Percentiles rank a stretch among this genome's conserved stretches.
phyloP scores from a whole-genome alignment of 2,888 invertebrate genomes.

The Conomelus anceps region DNA sequence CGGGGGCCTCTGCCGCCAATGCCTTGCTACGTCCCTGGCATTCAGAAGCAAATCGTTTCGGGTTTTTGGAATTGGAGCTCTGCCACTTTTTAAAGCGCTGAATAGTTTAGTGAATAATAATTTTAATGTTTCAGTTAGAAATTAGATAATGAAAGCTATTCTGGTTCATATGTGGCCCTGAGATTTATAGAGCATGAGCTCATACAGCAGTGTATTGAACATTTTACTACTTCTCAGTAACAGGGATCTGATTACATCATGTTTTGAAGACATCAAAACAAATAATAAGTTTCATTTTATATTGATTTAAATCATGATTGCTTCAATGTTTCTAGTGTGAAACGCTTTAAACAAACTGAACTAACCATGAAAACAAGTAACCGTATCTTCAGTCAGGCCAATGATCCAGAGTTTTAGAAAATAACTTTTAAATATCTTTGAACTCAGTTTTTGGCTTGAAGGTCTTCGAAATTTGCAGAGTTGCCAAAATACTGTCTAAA shows the following conservation, averaged over 20 bases:
- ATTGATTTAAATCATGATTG: neutral
- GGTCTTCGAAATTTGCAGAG: neutral
- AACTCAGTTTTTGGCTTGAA: neutral
- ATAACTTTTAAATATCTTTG: neutral
- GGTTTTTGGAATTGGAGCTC: neutral
- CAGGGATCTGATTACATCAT: neutral
- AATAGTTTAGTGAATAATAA: neutral
- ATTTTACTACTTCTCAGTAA: neutral
- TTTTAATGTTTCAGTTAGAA: neutral
- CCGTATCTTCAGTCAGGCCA: neutral
- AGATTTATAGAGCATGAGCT: neutral
- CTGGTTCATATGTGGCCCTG: neutral
- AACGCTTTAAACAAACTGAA: neutral
- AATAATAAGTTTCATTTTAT: no score
- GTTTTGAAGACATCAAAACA: neutral
- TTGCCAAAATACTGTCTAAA: neutral
- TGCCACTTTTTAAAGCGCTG: neutral
- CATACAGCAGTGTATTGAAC: neutral
- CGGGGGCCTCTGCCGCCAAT: no score
- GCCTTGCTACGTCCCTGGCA: no score
- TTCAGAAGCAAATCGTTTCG: no score
- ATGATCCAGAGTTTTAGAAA: neutral
- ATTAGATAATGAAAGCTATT: neutral
- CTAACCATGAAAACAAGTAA: neutral
- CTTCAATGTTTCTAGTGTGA: neutral